These are phyloP conservation scores for Punctoribates punctum DNA, from an alignment of 2,888 invertebrate species.

Conservation along the genomic window DNA sequence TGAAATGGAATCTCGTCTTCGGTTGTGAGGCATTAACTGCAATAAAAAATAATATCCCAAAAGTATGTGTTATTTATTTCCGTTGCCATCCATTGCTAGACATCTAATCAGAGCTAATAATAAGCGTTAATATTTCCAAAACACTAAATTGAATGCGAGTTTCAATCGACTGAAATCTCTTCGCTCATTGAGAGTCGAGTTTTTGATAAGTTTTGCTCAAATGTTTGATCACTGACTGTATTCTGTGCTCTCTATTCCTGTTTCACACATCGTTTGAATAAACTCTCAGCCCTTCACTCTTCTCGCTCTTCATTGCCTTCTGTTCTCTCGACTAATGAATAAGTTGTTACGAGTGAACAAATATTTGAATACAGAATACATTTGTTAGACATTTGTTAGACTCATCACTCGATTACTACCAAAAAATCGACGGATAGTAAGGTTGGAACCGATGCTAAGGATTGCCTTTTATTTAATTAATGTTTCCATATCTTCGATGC, in stretches of 20 bases:
- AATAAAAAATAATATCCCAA: not conserved
- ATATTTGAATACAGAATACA: constrained; percentile 26
- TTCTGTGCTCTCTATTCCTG: no score
- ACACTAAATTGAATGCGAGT: not conserved
- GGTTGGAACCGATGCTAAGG: not conserved
- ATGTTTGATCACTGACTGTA: not conserved
- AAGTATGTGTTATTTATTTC: not conserved
- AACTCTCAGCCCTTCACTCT: not conserved
- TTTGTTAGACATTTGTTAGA: not conserved
- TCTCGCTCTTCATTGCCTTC: not conserved
- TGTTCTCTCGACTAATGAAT: constrained; percentile 4
- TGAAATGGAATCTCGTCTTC: not conserved
- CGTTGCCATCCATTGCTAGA: not conserved
- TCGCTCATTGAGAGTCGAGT: not conserved
- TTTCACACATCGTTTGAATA: not conserved
- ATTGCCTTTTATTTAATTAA: constrained; percentile 5
- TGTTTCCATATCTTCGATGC: not conserved
- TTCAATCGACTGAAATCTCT: not conserved
- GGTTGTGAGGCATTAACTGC: not conserved
- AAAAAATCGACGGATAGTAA: not conserved
- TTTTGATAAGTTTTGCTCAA: not conserved
- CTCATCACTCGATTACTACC: not conserved
- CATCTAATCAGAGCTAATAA: not conserved
- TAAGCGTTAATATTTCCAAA: not conserved
- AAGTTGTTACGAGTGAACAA: constrained; percentile 30